Evolutionary conservation across 1,140 invertebrate species (phyloP).

Genomic region (Leptinotarsa defecta): DNA sequence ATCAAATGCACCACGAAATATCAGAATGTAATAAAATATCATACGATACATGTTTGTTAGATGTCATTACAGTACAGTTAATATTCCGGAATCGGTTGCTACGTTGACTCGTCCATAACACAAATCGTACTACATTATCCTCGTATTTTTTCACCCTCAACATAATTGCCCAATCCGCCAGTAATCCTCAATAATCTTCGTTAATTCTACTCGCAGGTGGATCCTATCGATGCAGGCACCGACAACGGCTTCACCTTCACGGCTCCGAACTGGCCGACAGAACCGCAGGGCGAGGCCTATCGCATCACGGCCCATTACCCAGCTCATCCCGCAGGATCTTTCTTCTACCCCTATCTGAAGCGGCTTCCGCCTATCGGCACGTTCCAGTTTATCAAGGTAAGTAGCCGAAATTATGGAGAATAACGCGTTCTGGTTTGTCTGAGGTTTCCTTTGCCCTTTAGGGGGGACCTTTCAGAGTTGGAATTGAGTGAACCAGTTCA

Average conservation of each 20-base stretch:
- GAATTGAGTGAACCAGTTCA: too few relatives aligned
- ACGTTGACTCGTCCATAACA: too few relatives aligned
- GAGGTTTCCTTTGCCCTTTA: too few relatives aligned
- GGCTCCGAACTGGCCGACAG: conserved; percentile 89
- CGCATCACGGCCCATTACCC: conserved; percentile 88
- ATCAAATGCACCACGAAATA: too few relatives aligned
- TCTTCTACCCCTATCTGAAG: conserved; percentile 88
- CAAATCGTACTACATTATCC: too few relatives aligned
- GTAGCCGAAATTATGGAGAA: not conserved
- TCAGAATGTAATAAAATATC: too few relatives aligned
- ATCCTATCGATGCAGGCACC: conserved; percentile 94
- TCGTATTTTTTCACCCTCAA: not conserved
- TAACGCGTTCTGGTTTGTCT: not conserved
- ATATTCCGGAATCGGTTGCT: too few relatives aligned
- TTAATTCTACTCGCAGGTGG: conserved; percentile 65
- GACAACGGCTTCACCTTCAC: conserved; percentile 97
- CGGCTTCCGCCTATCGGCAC: conserved; percentile 88
- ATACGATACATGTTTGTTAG: too few relatives aligned
- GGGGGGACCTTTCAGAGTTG: too few relatives aligned
- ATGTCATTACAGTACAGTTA: too few relatives aligned
- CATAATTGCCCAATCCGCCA: not conserved
- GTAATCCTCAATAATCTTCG: not conserved
- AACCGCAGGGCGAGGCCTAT: conserved; percentile 87
- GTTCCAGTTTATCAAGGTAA: conserved; percentile 87
- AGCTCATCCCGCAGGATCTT: conserved; percentile 91